Conservation (phyloP, 2,888 invertebrate genomes). For the Lissonota sp. region DNA sequence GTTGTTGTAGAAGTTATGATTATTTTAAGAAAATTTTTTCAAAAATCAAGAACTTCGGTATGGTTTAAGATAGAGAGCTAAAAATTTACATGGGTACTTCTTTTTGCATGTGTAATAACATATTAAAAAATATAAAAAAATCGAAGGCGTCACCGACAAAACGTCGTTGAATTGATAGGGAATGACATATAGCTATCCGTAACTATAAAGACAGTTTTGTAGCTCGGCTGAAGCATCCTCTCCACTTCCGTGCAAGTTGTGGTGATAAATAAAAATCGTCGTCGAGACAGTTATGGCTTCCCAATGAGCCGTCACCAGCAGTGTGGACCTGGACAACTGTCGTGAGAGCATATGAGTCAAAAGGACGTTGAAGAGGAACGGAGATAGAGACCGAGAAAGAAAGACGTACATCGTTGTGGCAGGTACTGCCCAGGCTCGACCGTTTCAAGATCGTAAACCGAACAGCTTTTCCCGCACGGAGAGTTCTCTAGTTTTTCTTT, state of each 20-base stretch:
- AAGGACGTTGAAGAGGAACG: background rate
- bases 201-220: slow-evolving; percentile 5
- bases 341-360: background rate
- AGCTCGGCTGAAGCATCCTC: slow-evolving; percentile 27
- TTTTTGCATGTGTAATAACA: no score
- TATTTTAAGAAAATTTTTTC: no score
- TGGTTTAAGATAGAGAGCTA: no score
- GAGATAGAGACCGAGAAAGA: background rate
- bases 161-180: no score
- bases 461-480: slow-evolving; percentile 51
- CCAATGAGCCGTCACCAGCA: slow-evolving; percentile 66
- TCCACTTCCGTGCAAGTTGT: slow-evolving; percentile 1
- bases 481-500: slow-evolving; percentile 38
- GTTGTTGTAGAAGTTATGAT: no score
- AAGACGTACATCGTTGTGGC: slow-evolving; percentile 6
- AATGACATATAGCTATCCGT: slow-evolving; percentile 10
- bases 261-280: slow-evolving; percentile 55
- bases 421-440: slow-evolving; percentile 30
- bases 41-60: no score
- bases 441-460: slow-evolving; percentile 60
- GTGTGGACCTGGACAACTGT: slow-evolving; percentile 32
- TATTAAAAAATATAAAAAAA: no score
- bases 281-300: slow-evolving; percentile 66
- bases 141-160: no score
- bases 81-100: no score